Conservation (phyloP, 2,888 invertebrate genomes). For the Calameuta idolon region DNA sequence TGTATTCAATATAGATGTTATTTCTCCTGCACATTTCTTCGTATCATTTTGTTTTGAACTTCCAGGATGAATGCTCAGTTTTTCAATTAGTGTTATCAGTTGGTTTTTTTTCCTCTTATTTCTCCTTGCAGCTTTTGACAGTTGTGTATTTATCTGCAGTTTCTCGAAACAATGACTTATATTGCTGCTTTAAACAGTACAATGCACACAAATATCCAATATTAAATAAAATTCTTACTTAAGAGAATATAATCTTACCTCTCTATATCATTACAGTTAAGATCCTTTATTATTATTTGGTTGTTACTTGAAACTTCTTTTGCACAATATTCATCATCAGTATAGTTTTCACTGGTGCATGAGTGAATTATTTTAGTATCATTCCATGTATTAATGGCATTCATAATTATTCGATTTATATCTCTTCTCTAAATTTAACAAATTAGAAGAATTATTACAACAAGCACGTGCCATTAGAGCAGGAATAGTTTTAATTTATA, state of each 20-base stretch:
- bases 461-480: not conserved
- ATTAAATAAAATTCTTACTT: not conserved
- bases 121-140: not conserved
- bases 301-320: not conserved
- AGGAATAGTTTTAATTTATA: not conserved
- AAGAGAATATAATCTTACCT: not conserved
- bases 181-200: not conserved
- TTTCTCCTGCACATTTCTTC: conserved; percentile 15
- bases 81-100: not conserved
- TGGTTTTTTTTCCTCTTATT: not conserved
- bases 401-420: not conserved
- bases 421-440: not conserved
- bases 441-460: not conserved
- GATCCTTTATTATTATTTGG: not conserved
- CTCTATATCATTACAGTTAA: not conserved
- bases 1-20: conserved; percentile 24
- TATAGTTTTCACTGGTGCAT: not conserved
- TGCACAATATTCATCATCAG: not conserved
- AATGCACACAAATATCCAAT: not conserved
- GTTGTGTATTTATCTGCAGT: not conserved
- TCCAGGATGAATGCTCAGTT: not conserved
- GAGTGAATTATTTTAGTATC: not conserved
- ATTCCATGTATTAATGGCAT: not conserved
- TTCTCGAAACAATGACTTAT: not conserved
- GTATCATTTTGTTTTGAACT: not conserved